Percentiles rank a stretch among this genome's conserved stretches.
These are phyloP conservation scores for Sarcophaga variegata DNA, from an alignment of 2,888 invertebrate species.

Conservation along the genomic window DNA sequence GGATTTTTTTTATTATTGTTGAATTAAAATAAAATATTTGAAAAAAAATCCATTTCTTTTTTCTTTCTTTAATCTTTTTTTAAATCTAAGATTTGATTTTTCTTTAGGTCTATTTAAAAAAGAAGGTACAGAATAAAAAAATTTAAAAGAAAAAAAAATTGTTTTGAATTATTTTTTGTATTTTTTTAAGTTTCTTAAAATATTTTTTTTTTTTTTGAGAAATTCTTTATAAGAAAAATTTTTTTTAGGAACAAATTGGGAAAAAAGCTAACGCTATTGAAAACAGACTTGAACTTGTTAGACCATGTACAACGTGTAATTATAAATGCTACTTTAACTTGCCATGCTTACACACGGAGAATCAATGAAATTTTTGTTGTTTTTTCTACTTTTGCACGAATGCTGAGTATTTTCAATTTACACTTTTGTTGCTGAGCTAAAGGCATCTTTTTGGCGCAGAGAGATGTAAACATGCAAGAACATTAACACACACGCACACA, in stretches of 20 bases:
- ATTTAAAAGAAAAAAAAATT: not conserved
- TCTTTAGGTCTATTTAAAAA: too few species aligned
- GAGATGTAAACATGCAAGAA: not conserved
- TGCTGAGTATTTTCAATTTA: not conserved
- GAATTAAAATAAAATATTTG: too few species aligned
- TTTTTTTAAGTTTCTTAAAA: not conserved
- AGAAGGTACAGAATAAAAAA: too few species aligned
- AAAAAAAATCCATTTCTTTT: not conserved
- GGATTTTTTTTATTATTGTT: not conserved
- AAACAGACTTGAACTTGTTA: too few species aligned
- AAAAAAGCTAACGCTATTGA: too few species aligned
- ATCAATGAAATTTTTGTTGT: not conserved
- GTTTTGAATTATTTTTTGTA: not conserved
- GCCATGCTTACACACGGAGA: too few species aligned
- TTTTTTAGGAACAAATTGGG: too few species aligned
- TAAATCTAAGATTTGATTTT: too few species aligned
- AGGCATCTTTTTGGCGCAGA: not conserved
- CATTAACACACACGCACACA: slow-evolving; percentile 16
- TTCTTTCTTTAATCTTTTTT: too few species aligned
- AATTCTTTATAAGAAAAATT: too few species aligned
- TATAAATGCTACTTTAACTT: too few species aligned
- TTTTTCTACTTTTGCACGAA: not conserved
- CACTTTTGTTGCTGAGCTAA: not conserved
- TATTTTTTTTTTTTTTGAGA: not conserved
- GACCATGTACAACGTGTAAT: too few species aligned